Base-by-base conservation (phyloP, 2,113 vertebrate genomes). In the Pachypanchax playfairii region DNA sequence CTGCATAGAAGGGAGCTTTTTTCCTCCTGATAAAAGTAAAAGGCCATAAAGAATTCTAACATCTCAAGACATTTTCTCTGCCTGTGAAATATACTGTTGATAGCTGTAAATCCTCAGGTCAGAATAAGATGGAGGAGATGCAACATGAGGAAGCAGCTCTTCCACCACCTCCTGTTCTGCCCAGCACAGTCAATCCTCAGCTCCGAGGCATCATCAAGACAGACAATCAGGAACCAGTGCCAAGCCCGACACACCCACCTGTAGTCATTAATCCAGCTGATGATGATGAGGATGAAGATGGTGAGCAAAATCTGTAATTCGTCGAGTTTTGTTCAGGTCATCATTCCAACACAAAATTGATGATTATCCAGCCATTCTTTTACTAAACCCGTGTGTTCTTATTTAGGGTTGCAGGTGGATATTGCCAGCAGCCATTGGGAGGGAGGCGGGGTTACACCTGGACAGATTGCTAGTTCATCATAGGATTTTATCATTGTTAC, bases 221-320 rank as follows among this genome's bases (percentile, higher is more conserved):
- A 7, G 97, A 98, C 12, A 92, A 88, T 21, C 93, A 94, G 0
- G 97, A 99, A 70, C 96, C 92, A 0, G 96, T 99, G 0, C 97
- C 96, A 0, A 99, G 97, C 21, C 96, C 97, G 22, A 98, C 97
- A 1, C 97, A 99, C 33, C 97, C 97, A 44, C 97, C 97, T 0
- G 95, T 98, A 18, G 96, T 98, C 3, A 99, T 99, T 65, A 99
- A 98, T 25, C 95, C 97, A 65, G 94, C 93, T 1, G 96, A 98
- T 60, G 97, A 99, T 26, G 97, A 98, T 4, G 96, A 99, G 43
- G 97, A 99, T 58, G 97, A 99, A 64, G 96, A 96, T 90, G 91
- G 91, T 93, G 41, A 65, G 48, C 11, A 64, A 11, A 7, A 4
- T 10, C 48, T n/a, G n/a, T n/a, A n/a, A n/a, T n/a, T n/a, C n/a